Evolutionary conservation across 2,888 invertebrate species (phyloP), one percentile per base, ranked within the genome.

Genomic region (Liposcelis brunnea): DNA sequence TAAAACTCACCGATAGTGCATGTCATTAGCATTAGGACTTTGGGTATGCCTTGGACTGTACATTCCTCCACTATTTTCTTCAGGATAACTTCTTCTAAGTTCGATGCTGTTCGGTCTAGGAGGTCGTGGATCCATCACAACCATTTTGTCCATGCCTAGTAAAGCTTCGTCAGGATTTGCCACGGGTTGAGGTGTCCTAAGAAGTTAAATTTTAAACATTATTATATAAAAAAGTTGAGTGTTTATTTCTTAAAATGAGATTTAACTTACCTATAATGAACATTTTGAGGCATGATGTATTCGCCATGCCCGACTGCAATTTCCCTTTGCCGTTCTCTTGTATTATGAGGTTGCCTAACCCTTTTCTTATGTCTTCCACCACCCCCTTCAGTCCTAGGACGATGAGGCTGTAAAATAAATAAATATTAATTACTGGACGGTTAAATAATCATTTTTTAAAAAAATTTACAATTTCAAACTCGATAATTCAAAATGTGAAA

Each of bases 91-190:
- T 53, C 79, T 71, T 51, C 79, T 73, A 35, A 90, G 71, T 62
- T 90, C 89, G 54, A 90, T 87, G 44, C 87, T 89, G 66, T 82
- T 87, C 5, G 89, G 89, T 52, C 90, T 67, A 4, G 81, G 77
- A 2, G 83, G 84, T 53, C 78, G 64, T 42, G 74, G 67, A 37
- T 74, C 74, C 50, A 71, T 70, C 52, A 72, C 65, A 46, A 71
- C 67, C 62, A 70, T 67, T 26, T 26, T 26, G 46, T 69, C 70
- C 49, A 51, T 46, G 37, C 48, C 53, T 58, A 67, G 54, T 49
- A 63, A 54, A n/a, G 63, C 60, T 48, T 67, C 65, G 42, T 68
- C 67, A 14, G 65, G 59, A 45, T 48, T 49, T 31, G 47, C 35
- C 44, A 7, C 44, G 44, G 48, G 15, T 46, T 42, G 18, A 43